Conservation (phyloP, 2,797 vertebrate genomes). For the Lepus oiostolus region DNA sequence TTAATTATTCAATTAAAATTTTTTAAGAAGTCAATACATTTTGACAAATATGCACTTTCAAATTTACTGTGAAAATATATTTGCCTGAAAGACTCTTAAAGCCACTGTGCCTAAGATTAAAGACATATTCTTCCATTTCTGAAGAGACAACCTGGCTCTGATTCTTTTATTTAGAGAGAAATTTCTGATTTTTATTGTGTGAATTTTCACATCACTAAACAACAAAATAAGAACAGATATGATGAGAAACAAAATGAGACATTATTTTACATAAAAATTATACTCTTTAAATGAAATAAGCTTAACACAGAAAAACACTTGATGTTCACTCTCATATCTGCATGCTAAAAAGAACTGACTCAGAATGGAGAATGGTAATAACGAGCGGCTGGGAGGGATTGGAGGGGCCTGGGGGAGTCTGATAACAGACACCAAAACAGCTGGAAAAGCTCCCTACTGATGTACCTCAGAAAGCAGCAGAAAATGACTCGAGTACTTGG, state of each 20-base stretch:
- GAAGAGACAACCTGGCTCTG: background rate
- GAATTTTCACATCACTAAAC: background rate
- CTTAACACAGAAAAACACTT: too few relatives aligned
- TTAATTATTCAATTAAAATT: too few relatives aligned
- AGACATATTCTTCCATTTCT: background rate
- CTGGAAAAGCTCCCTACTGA: too few relatives aligned
- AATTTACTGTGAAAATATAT: background rate
- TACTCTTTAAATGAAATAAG: background rate
- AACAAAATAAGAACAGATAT: background rate
- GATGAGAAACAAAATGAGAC: background rate
- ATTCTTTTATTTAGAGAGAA: background rate
- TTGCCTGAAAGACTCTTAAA: background rate
- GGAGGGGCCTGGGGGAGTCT: too few relatives aligned
- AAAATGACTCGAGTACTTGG: too few relatives aligned
- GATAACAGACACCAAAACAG: too few relatives aligned
- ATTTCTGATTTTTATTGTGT: background rate
- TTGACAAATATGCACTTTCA: background rate
- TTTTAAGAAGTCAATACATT: background rate
- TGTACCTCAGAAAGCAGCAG: too few relatives aligned
- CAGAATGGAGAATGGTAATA: too few relatives aligned
- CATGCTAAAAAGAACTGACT: too few relatives aligned
- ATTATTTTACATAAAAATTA: background rate
- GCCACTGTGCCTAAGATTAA: background rate
- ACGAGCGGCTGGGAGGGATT: too few relatives aligned
- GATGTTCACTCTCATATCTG: too few relatives aligned